Evolutionary conservation across 2,888 invertebrate genomes (phyloP).

Genomic region (Sericinus montela): DNA sequence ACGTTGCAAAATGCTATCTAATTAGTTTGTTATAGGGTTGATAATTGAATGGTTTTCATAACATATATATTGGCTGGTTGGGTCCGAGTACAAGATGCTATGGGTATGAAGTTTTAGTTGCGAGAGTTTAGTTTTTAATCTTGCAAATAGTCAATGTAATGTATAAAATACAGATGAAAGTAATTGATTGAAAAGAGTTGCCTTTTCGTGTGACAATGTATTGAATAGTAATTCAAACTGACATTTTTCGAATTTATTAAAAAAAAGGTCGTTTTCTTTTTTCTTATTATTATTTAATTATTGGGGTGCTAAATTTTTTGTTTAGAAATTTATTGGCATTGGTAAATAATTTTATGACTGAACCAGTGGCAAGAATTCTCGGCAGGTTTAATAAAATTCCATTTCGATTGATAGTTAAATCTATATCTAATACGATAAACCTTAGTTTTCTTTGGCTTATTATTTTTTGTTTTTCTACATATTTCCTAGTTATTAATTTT

Average conservation of each 20-base stretch:
- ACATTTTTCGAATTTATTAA: background rate
- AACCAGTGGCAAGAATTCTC: no score
- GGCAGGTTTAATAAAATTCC: no score
- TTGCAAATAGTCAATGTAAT: background rate
- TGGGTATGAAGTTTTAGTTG: constrained; percentile 1
- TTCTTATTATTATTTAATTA: background rate
- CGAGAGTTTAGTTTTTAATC: background rate
- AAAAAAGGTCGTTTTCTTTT: background rate
- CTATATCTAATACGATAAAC: no score
- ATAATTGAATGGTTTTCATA: constrained; percentile 37
- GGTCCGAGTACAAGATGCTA: constrained; percentile 19
- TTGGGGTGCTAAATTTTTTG: constrained; percentile 4
- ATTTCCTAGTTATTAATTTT: background rate
- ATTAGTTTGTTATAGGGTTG: constrained; percentile 32
- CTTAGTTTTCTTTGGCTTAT: no score
- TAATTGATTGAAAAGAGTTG: no score
- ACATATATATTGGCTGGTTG: constrained; percentile 57
- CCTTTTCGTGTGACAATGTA: constrained; percentile 2
- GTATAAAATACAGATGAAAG: background rate
- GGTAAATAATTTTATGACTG: background rate
- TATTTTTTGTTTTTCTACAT: no score
- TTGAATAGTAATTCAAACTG: background rate
- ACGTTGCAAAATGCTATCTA: constrained; percentile 70
- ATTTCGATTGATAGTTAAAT: no score
- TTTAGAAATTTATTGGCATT: no score